Percentiles rank a stretch among this genome's conserved stretches.
phyloP scores from a whole-genome alignment of 2,888 invertebrate genomes.

The Chesias legatella region DNA sequence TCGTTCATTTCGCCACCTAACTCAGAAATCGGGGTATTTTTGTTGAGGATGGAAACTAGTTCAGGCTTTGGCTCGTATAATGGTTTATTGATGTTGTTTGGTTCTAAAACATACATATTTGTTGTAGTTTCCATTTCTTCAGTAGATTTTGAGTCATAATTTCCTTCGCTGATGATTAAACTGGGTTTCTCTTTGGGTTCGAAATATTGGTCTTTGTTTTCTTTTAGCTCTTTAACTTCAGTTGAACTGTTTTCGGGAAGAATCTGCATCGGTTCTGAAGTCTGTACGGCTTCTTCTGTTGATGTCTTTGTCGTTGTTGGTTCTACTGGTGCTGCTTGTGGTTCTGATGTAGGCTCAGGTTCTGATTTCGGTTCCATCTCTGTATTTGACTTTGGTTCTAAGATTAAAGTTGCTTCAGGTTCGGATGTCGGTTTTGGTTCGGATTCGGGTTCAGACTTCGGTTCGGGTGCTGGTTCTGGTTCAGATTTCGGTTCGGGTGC shows the following conservation, averaged over 20 bases:
- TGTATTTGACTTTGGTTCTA: constrained; percentile 57
- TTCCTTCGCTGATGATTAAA: constrained; percentile 32
- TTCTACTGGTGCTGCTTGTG: constrained; percentile 23
- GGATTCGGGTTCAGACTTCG: constrained; percentile 7
- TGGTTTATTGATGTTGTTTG: constrained; percentile 45
- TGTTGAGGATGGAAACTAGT: constrained; percentile 45
- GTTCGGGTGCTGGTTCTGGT: constrained; percentile 19
- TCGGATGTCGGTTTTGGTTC: constrained; percentile 9
- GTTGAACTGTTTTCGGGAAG: constrained; percentile 3
- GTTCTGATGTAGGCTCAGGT: constrained; percentile 1
- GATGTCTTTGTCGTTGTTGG: constrained; percentile 19
- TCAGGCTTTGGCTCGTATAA: constrained; percentile 52
- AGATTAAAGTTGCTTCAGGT: constrained; percentile 24
- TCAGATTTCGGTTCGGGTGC: constrained; percentile 35
- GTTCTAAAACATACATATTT: constrained; percentile 44
- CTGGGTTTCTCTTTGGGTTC: constrained; percentile 31
- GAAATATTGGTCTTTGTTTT: constrained; percentile 20
- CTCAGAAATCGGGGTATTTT: constrained; percentile 24
- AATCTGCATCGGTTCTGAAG: not conserved
- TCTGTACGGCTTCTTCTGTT: not conserved
- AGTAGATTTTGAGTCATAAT: constrained; percentile 27
- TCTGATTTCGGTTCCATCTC: constrained; percentile 33
- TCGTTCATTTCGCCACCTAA: constrained; percentile 24
- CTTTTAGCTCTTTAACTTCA: constrained; percentile 22
- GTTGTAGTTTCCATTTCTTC: constrained; percentile 39